Conservation (phyloP, 1,140 invertebrate genomes). For the Pogonomyrmex barbatus region DNA sequence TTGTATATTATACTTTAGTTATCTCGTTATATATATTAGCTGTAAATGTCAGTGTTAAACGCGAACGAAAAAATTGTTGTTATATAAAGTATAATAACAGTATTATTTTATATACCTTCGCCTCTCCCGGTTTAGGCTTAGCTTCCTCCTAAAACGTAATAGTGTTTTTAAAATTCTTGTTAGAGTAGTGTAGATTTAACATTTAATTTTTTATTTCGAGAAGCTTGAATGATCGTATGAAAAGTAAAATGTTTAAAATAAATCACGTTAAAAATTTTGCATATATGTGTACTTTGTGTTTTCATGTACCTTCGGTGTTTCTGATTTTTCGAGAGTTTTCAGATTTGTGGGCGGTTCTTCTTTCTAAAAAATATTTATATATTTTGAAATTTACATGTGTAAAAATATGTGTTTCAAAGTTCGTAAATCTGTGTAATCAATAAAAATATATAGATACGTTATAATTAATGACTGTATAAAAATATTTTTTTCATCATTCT, state of each 20-base stretch:
- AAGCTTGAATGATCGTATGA: neutral
- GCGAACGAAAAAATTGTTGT: conserved; percentile 10
- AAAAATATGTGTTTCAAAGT: conserved; percentile 17
- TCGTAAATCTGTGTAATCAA: neutral
- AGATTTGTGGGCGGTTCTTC: conserved; percentile 66
- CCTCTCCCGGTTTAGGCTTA: conserved; percentile 45
- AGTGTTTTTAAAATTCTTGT: conserved; percentile 5
- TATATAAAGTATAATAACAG: conserved; percentile 1
- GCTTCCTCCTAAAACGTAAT: conserved; percentile 49
- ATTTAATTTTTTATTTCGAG: neutral
- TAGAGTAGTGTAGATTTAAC: conserved; percentile 10
- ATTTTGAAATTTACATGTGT: conserved; percentile 32
- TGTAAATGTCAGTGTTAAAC: conserved; percentile 17
- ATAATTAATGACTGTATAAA: neutral
- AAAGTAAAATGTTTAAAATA: conserved; percentile 21
- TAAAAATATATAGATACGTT: neutral
- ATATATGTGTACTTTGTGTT: neutral
- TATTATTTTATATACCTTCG: conserved; percentile 46
- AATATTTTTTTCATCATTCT: conserved; percentile 5
- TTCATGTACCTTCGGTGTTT: conserved; percentile 71
- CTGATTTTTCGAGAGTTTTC: conserved; percentile 70
- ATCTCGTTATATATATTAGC: neutral
- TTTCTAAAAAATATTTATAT: conserved; percentile 69
- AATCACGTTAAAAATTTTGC: conserved; percentile 4
- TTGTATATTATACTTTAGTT: conserved; percentile 36